Percentiles rank a stretch among this genome's conserved stretches.
Evolutionary conservation across 2,888 invertebrate genomes (phyloP).

Genomic region (Incurvaria masculella): DNA sequence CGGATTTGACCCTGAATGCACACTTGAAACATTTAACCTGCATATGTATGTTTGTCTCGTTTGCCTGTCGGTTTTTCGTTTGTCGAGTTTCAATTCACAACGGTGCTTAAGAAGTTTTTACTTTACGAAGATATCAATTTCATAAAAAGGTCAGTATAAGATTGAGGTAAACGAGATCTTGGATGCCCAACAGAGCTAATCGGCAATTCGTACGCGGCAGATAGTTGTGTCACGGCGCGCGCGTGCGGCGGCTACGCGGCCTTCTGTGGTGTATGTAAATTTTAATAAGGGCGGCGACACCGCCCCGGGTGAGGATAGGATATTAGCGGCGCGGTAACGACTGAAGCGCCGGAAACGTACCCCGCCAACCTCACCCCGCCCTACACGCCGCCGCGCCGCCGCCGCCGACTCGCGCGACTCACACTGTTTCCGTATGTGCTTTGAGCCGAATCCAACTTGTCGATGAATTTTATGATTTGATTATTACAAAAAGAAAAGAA

Average conservation of each 20-base stretch:
- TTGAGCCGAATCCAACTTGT: background rate
- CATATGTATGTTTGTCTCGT: too few species aligned
- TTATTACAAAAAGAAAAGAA: background rate
- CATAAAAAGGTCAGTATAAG: too few species aligned
- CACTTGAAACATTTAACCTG: too few species aligned
- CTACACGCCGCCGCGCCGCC: conserved; percentile 20
- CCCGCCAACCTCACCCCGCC: conserved; percentile 19
- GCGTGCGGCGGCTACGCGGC: too few species aligned
- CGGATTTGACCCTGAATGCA: too few species aligned
- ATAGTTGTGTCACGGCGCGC: too few species aligned
- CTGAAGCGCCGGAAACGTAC: conserved; percentile 36
- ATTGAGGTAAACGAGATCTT: too few species aligned
- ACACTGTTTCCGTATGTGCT: background rate
- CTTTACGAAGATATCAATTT: too few species aligned
- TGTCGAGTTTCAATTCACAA: too few species aligned
- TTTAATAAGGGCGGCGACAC: background rate
- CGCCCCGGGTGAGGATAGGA: conserved; percentile 1
- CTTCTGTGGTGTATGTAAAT: background rate
- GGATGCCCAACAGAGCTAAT: background rate
- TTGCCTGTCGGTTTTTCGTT: too few species aligned
- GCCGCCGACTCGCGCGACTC: background rate
- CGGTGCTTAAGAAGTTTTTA: too few species aligned
- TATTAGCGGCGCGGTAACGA: conserved; percentile 19
- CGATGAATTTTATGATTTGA: background rate
- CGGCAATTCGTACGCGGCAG: background rate